Base-by-base conservation (phyloP, 2,888 invertebrate species). In the Polymixis flavicincta region DNA sequence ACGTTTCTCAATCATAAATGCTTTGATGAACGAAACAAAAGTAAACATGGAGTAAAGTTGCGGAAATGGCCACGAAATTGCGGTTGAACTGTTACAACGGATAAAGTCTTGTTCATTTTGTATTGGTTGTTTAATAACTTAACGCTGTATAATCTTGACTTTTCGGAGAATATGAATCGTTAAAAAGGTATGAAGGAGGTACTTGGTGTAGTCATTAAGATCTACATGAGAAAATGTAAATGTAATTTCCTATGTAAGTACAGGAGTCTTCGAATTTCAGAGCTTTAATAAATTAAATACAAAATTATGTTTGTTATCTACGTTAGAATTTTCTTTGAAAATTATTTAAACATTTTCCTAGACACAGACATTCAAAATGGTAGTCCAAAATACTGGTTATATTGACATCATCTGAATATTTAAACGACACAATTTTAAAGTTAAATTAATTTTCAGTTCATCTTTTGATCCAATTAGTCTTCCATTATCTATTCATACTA, bases 111-210 rank as follows among this genome's bases (percentile, higher is more conserved):
- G 82, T 83, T 82, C 63, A 73, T 68, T 83, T 73, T 83, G 64
- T 82, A 85, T 83, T 82, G 78, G 64, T 54, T 76, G 67, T 68
- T 83, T 67, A 85, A 85, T 85, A 71, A 81, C 71, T 70, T 85
- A 69, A 82, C 80, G 45, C 55, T 68, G 60, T 48, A 61, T 84
- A 66, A 80, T 83, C 61, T 67, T 71, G 32, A 61, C 37, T 78
- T 83, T 71, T 54, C 14, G 50, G 17, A 8, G 22, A 22, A 32
- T 61, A 65, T n/a, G 32, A 28, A 57, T 66, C 45, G 60, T 37
- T 70, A 45, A 78, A 70, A 83, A 69, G 22, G 48, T 64, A 14
- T 54, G 4, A 55, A 55, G 22, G 8, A 28, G 9, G 14, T 59
- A 42, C 48, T 54, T 32, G 45, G n/a, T 45, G 19, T 42, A 7